Percentiles rank a stretch among this genome's conserved stretches.
Evolutionary conservation across 2,888 invertebrate species (phyloP).

Genomic region (Hofmannophila pseudospretella): DNA sequence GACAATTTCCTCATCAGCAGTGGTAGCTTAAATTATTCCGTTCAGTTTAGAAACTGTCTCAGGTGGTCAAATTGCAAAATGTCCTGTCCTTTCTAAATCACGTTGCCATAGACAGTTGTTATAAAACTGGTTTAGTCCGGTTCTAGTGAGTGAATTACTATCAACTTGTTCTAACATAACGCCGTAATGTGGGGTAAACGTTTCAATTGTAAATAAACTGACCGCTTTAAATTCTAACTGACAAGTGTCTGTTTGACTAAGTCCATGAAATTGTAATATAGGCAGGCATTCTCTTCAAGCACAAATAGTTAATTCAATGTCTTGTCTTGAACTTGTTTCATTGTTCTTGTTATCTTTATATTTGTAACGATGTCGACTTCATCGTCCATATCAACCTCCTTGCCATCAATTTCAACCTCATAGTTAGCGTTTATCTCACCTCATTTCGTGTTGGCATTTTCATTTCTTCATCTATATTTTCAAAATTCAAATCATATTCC

Average conservation of each 20-base stretch:
- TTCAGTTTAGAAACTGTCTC: conserved; percentile 37
- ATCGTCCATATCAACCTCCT: too few species aligned
- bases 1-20: conserved; percentile 23
- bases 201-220: conserved; percentile 17
- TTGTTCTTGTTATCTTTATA: too few species aligned
- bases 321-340: too few species aligned
- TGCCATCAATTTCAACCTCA: too few species aligned
- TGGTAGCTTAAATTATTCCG: conserved; percentile 20
- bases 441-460: too few species aligned
- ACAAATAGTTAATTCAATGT: too few species aligned
- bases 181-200: conserved; percentile 20
- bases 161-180: conserved; percentile 18
- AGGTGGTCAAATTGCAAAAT: conserved; percentile 62
- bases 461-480: too few species aligned
- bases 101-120: conserved; percentile 40
- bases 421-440: too few species aligned
- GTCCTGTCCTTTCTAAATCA: conserved; percentile 54
- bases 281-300: too few species aligned
- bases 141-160: conserved; percentile 25
- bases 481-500: too few species aligned
- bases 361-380: too few species aligned
- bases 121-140: conserved; percentile 8
- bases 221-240: conserved; percentile 5
- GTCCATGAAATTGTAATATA: too few species aligned
- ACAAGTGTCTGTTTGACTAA: conserved; percentile 2